Conservation (phyloP, 2,888 invertebrate genomes). For the Rhingia rostrata region DNA sequence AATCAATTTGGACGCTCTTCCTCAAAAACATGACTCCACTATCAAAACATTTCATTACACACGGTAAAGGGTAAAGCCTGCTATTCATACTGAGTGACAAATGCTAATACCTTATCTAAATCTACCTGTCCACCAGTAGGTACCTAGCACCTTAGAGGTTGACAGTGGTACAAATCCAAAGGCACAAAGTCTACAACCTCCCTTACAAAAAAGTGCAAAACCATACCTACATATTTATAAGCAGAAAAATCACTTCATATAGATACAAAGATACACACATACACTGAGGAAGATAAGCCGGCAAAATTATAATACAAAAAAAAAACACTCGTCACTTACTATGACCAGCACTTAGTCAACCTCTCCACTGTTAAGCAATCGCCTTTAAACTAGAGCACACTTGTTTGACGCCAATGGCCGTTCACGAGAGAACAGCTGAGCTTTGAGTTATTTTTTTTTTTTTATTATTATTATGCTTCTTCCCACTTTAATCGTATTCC, state of each 20-base stretch:
- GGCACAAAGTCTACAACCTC: constrained; percentile 44
- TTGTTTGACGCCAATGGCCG: constrained; percentile 67
- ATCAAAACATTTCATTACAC: constrained; percentile 1
- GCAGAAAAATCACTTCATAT: constrained; percentile 2
- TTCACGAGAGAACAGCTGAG: constrained; percentile 60
- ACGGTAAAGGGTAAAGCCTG: neutral
- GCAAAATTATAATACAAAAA: neutral
- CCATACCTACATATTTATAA: neutral
- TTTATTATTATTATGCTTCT: too few species aligned
- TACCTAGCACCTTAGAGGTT: neutral
- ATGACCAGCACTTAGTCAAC: constrained; percentile 50
- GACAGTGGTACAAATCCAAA: constrained; percentile 1
- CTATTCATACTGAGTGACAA: constrained; percentile 17
- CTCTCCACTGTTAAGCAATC: constrained; percentile 53
- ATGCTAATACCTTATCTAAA: constrained; percentile 27
- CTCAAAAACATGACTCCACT: constrained; percentile 5
- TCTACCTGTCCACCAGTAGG: constrained; percentile 20
- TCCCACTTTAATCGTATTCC: too few species aligned
- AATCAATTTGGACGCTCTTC: constrained; percentile 9
- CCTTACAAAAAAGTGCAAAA: constrained; percentile 5
- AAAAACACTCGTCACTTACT: constrained; percentile 14
- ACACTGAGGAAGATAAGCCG: constrained; percentile 32
- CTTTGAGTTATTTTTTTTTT: constrained; percentile 17
- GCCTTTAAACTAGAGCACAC: constrained; percentile 55
- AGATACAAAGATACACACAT: constrained; percentile 1